Conservation (phyloP, 2,113 vertebrate species). For the Willisornis vidua region DNA sequence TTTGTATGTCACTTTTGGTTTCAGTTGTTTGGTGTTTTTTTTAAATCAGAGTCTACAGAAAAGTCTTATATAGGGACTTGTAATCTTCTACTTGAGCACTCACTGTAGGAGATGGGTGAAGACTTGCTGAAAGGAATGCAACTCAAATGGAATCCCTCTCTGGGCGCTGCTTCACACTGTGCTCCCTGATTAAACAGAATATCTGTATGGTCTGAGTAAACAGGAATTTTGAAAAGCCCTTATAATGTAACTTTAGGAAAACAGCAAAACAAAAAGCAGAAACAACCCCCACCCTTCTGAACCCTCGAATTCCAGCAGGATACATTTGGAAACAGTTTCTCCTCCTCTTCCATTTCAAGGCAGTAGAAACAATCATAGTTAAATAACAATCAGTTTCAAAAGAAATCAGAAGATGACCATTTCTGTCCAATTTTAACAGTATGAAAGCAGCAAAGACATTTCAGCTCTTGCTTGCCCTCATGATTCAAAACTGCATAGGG, state of each 20-base stretch:
- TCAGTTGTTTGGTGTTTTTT: neutral
- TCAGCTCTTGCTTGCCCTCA: neutral
- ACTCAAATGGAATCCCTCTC: neutral
- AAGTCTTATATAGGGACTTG: neutral
- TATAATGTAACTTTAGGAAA: neutral
- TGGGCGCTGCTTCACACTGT: neutral
- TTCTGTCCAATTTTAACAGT: neutral
- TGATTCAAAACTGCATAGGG: neutral
- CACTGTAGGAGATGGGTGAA: neutral
- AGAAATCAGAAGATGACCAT: neutral
- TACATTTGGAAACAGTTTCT: neutral
- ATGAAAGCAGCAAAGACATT: neutral
- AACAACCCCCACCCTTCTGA: neutral
- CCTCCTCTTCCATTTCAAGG: neutral
- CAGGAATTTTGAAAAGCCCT: neutral
- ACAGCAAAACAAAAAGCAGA: neutral
- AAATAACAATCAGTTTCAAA: slow-evolving; percentile 2
- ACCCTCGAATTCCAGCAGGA: neutral
- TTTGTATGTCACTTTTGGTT: neutral
- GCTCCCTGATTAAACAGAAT: neutral
- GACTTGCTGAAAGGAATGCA: slow-evolving; percentile 14
- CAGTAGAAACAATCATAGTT: neutral
- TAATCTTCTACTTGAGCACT: neutral
- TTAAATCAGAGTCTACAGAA: neutral
- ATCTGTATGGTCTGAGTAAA: neutral